These are phyloP conservation scores for Drosophila anceps DNA, from an alignment of 2,888 invertebrate species.

Conservation along the genomic window DNA sequence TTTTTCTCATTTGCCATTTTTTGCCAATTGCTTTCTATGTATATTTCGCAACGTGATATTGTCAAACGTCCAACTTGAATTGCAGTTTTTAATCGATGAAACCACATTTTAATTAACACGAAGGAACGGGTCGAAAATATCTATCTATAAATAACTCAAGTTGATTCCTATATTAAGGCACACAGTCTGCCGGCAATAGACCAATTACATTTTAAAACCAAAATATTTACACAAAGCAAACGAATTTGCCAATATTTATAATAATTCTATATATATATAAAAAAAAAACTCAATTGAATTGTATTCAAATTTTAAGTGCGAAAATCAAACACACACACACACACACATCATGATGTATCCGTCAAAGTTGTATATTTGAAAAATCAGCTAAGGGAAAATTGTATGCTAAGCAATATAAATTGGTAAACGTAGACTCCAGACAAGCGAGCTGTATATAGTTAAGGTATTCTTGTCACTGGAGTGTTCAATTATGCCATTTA, in stretches of 20 bases:
- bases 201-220: conserved; percentile 63
- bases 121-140: neutral
- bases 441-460: conserved; percentile 54
- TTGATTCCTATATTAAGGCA: conserved; percentile 76
- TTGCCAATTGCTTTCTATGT: conserved; percentile 62
- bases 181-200: conserved; percentile 67
- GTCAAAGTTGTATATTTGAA: conserved; percentile 72
- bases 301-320: conserved; percentile 38
- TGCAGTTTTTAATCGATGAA: conserved; percentile 62
- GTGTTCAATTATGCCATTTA: conserved; percentile 62
- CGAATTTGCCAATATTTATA: conserved; percentile 57
- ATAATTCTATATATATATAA: conserved; percentile 26
- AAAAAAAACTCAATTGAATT: conserved; percentile 52
- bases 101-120: conserved; percentile 38
- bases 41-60: conserved; percentile 78
- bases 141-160: conserved; percentile 48
- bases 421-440: conserved; percentile 55
- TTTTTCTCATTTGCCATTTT: conserved; percentile 55
- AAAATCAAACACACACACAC: conserved; percentile 18
- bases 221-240: conserved; percentile 52
- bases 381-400: conserved; percentile 52
- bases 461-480: conserved; percentile 48
- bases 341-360: conserved; percentile 51
- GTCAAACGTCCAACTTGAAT: conserved; percentile 79
- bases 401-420: conserved; percentile 76